Conservation (phyloP, 1,140 invertebrate species). For the Colletes gigas region DNA sequence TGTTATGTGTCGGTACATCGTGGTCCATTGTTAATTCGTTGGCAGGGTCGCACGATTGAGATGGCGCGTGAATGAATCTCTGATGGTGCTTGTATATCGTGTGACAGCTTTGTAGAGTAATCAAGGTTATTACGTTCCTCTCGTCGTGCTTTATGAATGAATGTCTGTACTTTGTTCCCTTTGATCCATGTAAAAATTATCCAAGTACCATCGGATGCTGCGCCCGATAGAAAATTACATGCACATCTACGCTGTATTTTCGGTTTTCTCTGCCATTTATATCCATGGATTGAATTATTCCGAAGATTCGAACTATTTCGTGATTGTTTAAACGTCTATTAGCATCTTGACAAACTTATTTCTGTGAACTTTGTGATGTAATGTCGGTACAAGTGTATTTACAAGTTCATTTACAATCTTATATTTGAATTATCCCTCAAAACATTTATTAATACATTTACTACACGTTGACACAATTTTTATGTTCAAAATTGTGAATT, state of each 20-base stretch:
- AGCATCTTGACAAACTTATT: too few relatives aligned
- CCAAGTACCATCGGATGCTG: constrained; percentile 31
- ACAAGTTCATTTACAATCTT: too few relatives aligned
- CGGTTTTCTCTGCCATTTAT: too few relatives aligned
- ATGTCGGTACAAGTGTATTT: too few relatives aligned
- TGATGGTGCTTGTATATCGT: neutral
- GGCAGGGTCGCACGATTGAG: neutral
- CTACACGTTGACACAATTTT: neutral
- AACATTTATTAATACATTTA: neutral
- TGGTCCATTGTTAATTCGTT: constrained; percentile 1
- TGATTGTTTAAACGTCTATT: too few relatives aligned
- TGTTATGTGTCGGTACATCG: neutral
- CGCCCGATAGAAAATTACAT: neutral
- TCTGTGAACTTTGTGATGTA: too few relatives aligned
- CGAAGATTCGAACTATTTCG: neutral
- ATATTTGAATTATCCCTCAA: neutral
- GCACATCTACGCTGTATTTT: neutral
- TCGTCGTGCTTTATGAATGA: constrained; percentile 33
- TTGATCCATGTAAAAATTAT: constrained; percentile 16
- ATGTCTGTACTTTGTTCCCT: constrained; percentile 25
- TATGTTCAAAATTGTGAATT: too few relatives aligned
- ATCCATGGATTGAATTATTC: neutral
- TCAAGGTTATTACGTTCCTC: constrained; percentile 40
- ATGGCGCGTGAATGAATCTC: constrained; percentile 39
- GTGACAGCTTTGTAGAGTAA: constrained; percentile 15